phyloP scores from a whole-genome alignment of 2,797 vertebrate species.

The Lutjanus campechanus region DNA sequence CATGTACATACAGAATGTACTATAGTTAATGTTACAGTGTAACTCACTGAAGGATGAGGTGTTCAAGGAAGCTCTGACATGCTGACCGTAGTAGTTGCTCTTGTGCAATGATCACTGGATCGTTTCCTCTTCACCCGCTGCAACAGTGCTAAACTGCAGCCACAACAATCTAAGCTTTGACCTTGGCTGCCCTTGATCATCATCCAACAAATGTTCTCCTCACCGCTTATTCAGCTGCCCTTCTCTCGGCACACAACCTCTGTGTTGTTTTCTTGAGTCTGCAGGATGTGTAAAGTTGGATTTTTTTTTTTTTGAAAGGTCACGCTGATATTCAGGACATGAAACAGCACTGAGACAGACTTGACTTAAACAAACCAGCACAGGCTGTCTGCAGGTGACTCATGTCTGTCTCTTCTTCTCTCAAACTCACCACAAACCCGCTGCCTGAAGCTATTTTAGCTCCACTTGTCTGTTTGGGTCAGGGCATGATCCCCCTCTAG shows the following conservation, averaged over 20 bases:
- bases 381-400: constrained; percentile 59
- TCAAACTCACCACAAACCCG: constrained; percentile 22
- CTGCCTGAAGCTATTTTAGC: constrained; percentile 31
- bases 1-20: not conserved
- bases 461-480: constrained; percentile 13
- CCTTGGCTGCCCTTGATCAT: constrained; percentile 43
- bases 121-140: not conserved
- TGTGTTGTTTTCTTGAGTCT: not conserved
- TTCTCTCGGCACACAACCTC: not conserved
- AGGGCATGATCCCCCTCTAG: constrained; percentile 29
- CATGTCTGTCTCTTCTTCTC: constrained; percentile 32
- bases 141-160: too few relatives aligned
- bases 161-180: constrained; percentile 5
- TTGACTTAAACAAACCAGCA: constrained; percentile 9
- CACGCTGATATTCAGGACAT: constrained; percentile 20
- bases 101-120: not conserved
- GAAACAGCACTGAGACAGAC: constrained; percentile 16
- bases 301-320: constrained; percentile 39
- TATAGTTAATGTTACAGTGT: not conserved
- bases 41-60: not conserved
- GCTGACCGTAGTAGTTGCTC: not conserved
- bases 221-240: not conserved
- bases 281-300: constrained; percentile 5
- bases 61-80: not conserved
- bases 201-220: not conserved